phyloP scores from a whole-genome alignment of 2,797 vertebrate genomes.

The Malacoraja senta region DNA sequence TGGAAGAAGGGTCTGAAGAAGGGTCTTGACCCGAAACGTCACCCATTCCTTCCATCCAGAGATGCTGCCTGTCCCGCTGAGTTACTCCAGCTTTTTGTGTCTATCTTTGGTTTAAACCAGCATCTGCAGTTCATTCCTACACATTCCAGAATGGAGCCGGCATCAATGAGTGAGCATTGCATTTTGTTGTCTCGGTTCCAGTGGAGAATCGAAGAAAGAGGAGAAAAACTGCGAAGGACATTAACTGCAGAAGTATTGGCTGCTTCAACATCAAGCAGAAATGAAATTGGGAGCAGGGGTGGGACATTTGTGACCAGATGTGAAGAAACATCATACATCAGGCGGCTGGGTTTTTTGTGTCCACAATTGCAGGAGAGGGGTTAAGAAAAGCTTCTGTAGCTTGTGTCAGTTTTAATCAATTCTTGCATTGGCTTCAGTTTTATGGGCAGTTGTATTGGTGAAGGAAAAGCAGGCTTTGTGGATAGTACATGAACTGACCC shows the following conservation, averaged over 20 bases:
- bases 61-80: no score
- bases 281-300: background rate
- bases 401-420: background rate
- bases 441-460: background rate
- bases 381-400: background rate
- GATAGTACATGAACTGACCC: background rate
- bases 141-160: background rate
- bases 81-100: no score
- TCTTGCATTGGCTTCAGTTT: background rate
- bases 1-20: no score
- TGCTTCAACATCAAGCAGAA: background rate
- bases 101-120: no score
- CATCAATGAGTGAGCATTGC: background rate
- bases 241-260: background rate
- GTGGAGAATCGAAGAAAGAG: background rate
- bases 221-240: background rate
- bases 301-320: background rate
- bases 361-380: background rate
- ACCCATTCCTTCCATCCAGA: no score
- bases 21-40: no score
- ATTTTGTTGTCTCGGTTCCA: background rate
- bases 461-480: background rate
- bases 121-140: no score
- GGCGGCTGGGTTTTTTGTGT: background rate
- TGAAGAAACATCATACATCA: background rate